Base-by-base conservation (phyloP, 2,113 vertebrate genomes). In the Ochotona princeps region DNA sequence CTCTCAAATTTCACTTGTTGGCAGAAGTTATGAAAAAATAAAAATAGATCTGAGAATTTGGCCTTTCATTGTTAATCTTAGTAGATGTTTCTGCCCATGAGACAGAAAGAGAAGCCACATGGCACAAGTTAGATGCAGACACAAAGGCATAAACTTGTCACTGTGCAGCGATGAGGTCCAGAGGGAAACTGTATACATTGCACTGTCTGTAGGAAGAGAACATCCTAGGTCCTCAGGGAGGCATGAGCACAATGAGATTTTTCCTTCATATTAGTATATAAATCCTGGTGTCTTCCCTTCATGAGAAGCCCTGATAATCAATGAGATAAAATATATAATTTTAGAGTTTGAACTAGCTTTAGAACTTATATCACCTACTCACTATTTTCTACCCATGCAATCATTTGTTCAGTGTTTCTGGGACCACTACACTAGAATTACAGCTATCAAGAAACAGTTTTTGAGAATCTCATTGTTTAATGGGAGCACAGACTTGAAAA, bases 1-100 rank as follows among this genome's bases (percentile, higher is more conserved):
- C 30, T 78, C n/a, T 87, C 61, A 79, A 60, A 61, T 25, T 20
- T 94, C 25, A 32, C 47, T 88, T 87, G 38, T 90, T 92, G 26
- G n/a, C 20, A 47, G 7, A 10, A 20, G 60, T 23, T 91, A 78
- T 74, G 63, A 69, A 8, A n/a, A 1, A 35, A 0, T 30, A 26
- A 69, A 8, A n/a, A 1, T 44, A 0, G 26, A 21, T 17, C 14
- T 74, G 3, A 65, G 14, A 1, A 25, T 85, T 79, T 75, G 76
- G 21, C 35, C 18, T 18, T 79, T 83, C 8, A 2, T 69, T 81
- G 87, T 90, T 94, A n/a, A 83, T 30, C 11, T 94, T 12, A 44
- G 9, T 86, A 66, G 44, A 57, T 60, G 15, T 3, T 44, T 72
- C 44, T 67, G 54, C 20, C 25, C 28, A 47, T 28, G 7, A 65